Conservation (phyloP, 1,140 invertebrate species). For the Chrysomallon squamiferum region DNA sequence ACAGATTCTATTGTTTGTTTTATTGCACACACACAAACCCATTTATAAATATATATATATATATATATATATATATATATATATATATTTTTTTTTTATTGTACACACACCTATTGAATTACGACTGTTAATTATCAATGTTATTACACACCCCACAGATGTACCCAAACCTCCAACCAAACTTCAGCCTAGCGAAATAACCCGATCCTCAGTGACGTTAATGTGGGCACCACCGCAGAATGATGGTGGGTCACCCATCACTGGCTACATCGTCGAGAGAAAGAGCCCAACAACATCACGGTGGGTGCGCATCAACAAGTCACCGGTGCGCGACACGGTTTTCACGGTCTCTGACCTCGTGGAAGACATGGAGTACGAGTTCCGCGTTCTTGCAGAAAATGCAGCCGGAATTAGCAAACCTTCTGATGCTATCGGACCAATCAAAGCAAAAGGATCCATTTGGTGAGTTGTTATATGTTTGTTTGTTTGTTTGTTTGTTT, state of each 20-base stretch:
- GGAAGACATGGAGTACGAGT: slow-evolving; percentile 95
- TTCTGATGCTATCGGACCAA: slow-evolving; percentile 84
- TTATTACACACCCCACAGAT: no score
- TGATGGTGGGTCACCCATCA: slow-evolving; percentile 95
- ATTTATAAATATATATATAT: no score
- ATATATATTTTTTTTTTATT: no score
- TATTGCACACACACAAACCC: no score
- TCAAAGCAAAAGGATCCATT: slow-evolving; percentile 93
- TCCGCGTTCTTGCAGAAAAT: slow-evolving; percentile 94
- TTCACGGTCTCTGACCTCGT: slow-evolving; percentile 91
- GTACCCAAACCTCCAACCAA: slow-evolving; percentile 63
- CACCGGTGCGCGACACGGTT: slow-evolving; percentile 69
- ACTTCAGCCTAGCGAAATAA: slow-evolving; percentile 86
- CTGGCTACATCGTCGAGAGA: slow-evolving; percentile 92
- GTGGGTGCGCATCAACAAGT: slow-evolving; percentile 63
- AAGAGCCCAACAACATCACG: slow-evolving; percentile 74
- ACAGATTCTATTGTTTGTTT: no score
- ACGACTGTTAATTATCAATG: no score
- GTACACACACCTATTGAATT: no score
- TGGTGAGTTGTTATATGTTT: slow-evolving; percentile 67
- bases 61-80: no score
- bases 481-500: background rate
- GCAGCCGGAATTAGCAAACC: slow-evolving; percentile 91
- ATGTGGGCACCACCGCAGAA: slow-evolving; percentile 97
- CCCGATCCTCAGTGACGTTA: slow-evolving; percentile 87